Base-by-base conservation (phyloP, 2,113 vertebrate genomes). In the Abramis brama region DNA sequence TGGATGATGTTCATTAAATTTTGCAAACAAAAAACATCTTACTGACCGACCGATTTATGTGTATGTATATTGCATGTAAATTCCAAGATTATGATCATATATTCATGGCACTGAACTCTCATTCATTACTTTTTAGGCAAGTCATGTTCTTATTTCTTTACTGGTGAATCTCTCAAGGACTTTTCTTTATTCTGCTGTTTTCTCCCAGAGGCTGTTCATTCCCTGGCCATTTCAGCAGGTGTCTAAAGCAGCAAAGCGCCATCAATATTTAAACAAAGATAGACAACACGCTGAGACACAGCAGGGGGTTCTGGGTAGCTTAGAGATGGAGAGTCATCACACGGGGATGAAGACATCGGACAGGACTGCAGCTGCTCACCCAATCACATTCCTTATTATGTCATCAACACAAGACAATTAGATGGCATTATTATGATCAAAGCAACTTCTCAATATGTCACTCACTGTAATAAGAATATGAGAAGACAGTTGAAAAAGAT, bases 241-340 rank as follows among this genome's bases (percentile, higher is more conserved):
- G 74, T 78, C 83, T 64, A 25, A 59, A 57, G 50, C 70, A 74
- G 66, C 66, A 77, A 55, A 77, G 45, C 36, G 19, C 25, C 57
- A 74, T 87, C 86, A 84, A 79, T 84, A 79, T 84, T 84, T 80
- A 45, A 84, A 79, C 64, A 79, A 84, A 79, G 83, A 21, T 47
- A 47, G 47, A 66, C 74, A 43, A 39, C 60, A 68, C 64, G 30
- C 60, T 55, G 75, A 25, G 62, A 79, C 52, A 10, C 62, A 60
- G 76, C 62, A 71, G 84, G 76, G 64, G 66, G 25, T 73, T 73
- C 45, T 83, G 81, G 81, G 66, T 71, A 83, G 23, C 45, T 36
- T 30, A 73, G 66, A 57, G 50, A 39, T 43, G 68, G 82, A 52
- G 30, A 73, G 19, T 83, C 68, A 57, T 71, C 47, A 73, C 47